Base-by-base conservation (phyloP, 2,113 vertebrate genomes). In the Uropsilus gracilis region DNA sequence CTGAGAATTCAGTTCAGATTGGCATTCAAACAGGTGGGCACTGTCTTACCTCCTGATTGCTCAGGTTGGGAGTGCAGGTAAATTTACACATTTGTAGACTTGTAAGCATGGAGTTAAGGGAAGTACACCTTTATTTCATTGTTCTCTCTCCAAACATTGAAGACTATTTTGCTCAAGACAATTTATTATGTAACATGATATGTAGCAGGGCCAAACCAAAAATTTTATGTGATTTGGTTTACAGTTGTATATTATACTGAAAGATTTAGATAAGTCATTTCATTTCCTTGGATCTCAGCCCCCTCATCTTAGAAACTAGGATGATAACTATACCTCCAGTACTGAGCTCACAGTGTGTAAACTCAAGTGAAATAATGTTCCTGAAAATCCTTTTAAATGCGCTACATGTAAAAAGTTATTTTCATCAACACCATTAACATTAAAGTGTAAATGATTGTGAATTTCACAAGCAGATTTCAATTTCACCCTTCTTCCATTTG, bases 351-450 rank as follows among this genome's bases (percentile, higher is more conserved):
- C 30, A 24, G 16, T 0, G 12, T 37, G 10, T 50, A 26, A 95
- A 24, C 13, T 81, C 72, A 61, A 85, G 42, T 57, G 90, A 95
- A 48, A 90, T 69, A 68, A 68, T 76, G 81, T 87, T 94, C 85
- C 95, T 95, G 85, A 94, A 97, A 96, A 86, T 72, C 59, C 30
- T 73, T 93, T 77, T 83, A 93, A 96, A 88, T 55, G 46, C 85
- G 81, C 37, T 76, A 61, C 44, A 75, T 68, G 53, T n/a, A 77
- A 80, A 80, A 91, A 71, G 44, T 71, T 94, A 91, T 64, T 94
- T 80, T 85, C 73, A 86, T 91, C 86, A 93, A 63, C 37, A 86
- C 9, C 75, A 90, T 94, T 92, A 83, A 18, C 63, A 89, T 83
- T 14, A 48, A 75, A 66, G 46, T 96, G 88, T 73, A 93, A 94